Evolutionary conservation across 2,888 invertebrate species (phyloP), one percentile per base, ranked within the genome.

Genomic region (Acleris holmiana): DNA sequence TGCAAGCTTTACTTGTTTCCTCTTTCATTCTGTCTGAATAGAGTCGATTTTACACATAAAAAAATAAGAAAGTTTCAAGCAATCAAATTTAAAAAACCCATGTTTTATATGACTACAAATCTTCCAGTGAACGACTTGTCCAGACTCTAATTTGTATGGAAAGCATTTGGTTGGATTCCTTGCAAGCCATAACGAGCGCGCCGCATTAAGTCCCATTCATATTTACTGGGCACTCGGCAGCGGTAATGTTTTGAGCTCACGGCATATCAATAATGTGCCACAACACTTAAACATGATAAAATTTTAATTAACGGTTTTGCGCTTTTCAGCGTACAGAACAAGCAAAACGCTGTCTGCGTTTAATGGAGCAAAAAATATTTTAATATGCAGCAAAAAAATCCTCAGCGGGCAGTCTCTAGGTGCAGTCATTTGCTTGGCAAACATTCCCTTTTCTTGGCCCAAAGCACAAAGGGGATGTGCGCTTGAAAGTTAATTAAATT

Each of bases 401-500:
- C 67, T 70, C 63, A 48, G 71, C 66, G 66, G 60, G 67, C 68
- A 71, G 70, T 69, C 69, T 72, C 74, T 70, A 69, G 72, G 73
- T 76, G 75, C 80, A 80, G 78, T 80, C 79, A 82, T 82, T 82
- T 79, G 74, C 77, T 71, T 67, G 69, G 76, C 76, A 75, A 80
- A 80, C 78, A 77, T 79, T 80, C 75, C 72, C 76, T 80, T 83
- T 77, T 81, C 82, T 79, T 68, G 73, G 73, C 71, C 63, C 41
- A 57, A 50, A 63, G 76, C 77, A 87, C 83, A 88, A 88, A 89
- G 80, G 78, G 77, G 83, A 84, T 82, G 77, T 83, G 83, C 80
- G 76, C 76, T 78, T 84, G 78, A 84, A 84, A 87, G 85, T 89
- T 89, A 89, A 90, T 90, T 89, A 89, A 88, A 86, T 85, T 83